Percentiles rank a stretch among this genome's conserved stretches.
These are phyloP conservation scores for Drosophila bocki DNA, from an alignment of 1,140 invertebrate genomes.

Conservation along the genomic window DNA sequence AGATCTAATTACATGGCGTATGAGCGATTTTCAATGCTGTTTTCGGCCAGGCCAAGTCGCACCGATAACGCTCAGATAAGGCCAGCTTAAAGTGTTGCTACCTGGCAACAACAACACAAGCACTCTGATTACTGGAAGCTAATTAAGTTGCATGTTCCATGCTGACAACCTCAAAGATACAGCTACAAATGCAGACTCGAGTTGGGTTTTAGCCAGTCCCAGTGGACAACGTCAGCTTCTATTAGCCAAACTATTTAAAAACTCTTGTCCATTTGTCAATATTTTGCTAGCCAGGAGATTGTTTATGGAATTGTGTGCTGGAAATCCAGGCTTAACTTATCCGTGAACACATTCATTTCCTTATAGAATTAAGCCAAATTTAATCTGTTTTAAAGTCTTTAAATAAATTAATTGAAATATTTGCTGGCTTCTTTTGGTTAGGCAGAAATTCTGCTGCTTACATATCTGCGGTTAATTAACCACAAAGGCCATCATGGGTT, in stretches of 20 bases:
- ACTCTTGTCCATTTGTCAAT: slow-evolving; percentile 55
- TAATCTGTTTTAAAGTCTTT: slow-evolving; percentile 1
- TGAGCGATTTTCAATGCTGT: slow-evolving; percentile 47
- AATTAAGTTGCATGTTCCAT: slow-evolving; percentile 71
- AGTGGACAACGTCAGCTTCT: slow-evolving; percentile 56
- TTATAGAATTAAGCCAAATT: not conserved
- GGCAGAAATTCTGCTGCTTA: not conserved
- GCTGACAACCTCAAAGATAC: slow-evolving; percentile 41
- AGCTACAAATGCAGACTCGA: slow-evolving; percentile 29
- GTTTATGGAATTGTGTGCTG: slow-evolving; percentile 12
- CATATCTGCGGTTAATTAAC: not conserved
- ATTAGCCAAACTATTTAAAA: slow-evolving; percentile 67
- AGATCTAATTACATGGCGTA: slow-evolving; percentile 59
- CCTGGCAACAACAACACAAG: slow-evolving; percentile 7
- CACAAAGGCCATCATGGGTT: slow-evolving; percentile 17
- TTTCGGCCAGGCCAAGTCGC: slow-evolving; percentile 30
- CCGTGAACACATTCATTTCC: slow-evolving; percentile 26
- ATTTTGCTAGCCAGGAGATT: slow-evolving; percentile 15
- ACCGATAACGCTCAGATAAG: slow-evolving; percentile 48
- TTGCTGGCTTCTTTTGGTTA: slow-evolving; percentile 9
- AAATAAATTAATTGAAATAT: slow-evolving; percentile 28
- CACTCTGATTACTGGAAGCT: slow-evolving; percentile 29
- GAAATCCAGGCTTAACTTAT: not conserved
- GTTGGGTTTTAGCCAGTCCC: slow-evolving; percentile 27
- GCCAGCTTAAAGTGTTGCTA: slow-evolving; percentile 27